These are phyloP conservation scores for Poecilia picta DNA, from an alignment of 2,797 vertebrate genomes.

Conservation along the genomic window DNA sequence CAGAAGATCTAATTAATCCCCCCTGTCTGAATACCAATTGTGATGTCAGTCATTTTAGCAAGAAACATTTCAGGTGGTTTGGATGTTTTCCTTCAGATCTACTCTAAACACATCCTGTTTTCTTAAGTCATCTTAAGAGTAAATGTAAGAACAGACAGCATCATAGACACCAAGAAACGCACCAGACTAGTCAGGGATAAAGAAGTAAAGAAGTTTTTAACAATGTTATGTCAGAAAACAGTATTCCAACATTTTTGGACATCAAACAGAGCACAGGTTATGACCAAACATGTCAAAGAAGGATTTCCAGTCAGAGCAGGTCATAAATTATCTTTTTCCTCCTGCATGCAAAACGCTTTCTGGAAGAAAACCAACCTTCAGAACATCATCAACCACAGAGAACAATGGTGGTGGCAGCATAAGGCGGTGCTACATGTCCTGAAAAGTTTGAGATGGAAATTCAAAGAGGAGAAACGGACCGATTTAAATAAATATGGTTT, in stretches of 20 bases:
- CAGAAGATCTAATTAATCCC: background rate
- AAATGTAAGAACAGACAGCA: background rate
- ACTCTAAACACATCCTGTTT: background rate
- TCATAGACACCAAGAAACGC: background rate
- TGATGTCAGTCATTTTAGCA: background rate
- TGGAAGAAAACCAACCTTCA: background rate
- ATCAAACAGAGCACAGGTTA: background rate
- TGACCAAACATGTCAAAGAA: background rate
- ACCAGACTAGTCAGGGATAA: background rate
- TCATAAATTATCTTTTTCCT: background rate
- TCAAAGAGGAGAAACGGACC: background rate
- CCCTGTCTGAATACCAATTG: background rate
- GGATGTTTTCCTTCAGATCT: background rate
- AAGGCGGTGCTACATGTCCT: background rate
- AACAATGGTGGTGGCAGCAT: background rate
- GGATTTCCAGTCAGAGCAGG: background rate
- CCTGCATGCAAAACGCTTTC: background rate
- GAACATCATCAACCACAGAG: background rate
- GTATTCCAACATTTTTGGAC: background rate
- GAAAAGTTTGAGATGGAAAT: background rate
- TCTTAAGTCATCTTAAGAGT: background rate
- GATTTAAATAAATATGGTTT: too few relatives aligned
- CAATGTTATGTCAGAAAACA: background rate
- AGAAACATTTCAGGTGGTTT: background rate
- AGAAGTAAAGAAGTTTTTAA: background rate